Conservation (phyloP, 2,888 invertebrate genomes). For the Timema podura region DNA sequence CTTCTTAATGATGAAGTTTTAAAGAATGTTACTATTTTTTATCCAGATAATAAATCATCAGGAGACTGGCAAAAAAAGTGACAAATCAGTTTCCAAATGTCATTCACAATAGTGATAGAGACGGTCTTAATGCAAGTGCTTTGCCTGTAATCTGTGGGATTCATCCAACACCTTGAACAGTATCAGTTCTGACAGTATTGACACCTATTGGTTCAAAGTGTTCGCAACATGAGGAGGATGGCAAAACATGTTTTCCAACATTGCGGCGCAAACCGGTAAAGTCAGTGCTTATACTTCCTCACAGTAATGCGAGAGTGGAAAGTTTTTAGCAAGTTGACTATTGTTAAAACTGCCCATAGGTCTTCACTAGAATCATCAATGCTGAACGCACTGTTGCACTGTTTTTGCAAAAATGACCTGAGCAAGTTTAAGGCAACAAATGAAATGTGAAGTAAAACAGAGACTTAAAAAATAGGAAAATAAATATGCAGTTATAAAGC, state of each 20-base stretch:
- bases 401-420: no score
- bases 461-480: no score
- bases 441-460: no score
- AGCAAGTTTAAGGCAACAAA: no score
- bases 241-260: conserved; percentile 1
- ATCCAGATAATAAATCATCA: conserved; percentile 2
- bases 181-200: neutral
- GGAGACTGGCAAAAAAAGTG: conserved; percentile 8
- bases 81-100: conserved; percentile 14
- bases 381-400: conserved; percentile 7
- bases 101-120: neutral
- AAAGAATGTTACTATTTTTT: conserved; percentile 1
- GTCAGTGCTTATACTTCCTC: neutral
- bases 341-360: neutral
- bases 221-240: conserved; percentile 3
- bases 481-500: no score
- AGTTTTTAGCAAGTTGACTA: neutral
- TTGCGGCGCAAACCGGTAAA: neutral
- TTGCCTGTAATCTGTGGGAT: neutral
- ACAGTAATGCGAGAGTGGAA: conserved; percentile 8
- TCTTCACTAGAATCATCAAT: neutral
- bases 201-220: no score
- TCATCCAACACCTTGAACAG: neutral
- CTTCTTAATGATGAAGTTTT: conserved; percentile 14
- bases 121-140: neutral